These are phyloP conservation scores for Python bivittatus DNA, from an alignment of 2,113 vertebrate species.

Conservation along the genomic window DNA sequence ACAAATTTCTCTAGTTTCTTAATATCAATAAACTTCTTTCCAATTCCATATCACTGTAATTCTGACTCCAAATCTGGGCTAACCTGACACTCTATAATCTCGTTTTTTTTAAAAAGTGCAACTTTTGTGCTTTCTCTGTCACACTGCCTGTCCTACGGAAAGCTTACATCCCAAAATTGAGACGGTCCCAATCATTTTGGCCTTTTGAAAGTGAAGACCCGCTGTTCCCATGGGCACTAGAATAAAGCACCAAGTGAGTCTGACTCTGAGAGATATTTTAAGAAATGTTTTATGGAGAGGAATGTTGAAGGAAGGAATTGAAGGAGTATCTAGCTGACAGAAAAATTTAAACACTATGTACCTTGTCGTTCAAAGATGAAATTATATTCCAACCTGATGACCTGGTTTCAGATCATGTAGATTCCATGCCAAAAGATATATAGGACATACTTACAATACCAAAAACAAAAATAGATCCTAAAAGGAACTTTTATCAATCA, in stretches of 20 bases:
- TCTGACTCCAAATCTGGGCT: neutral
- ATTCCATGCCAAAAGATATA: neutral
- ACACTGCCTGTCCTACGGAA: neutral
- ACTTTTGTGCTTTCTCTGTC: neutral
- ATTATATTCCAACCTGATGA: neutral
- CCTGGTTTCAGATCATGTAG: neutral
- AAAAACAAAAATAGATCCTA: neutral
- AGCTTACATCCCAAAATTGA: neutral
- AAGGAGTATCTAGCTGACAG: neutral
- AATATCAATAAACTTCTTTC: neutral
- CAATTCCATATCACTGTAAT: neutral
- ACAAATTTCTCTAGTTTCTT: neutral
- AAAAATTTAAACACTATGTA: neutral
- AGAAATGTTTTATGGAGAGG: neutral
- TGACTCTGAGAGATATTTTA: neutral
- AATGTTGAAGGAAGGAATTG: neutral
- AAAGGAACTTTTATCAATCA: neutral
- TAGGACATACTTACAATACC: neutral
- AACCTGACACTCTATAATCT: neutral
- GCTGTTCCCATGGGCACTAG: neutral
- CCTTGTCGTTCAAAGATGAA: neutral
- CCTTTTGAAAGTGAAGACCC: neutral
- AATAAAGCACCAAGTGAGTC: neutral
- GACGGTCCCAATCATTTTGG: neutral
- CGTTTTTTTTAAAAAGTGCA: neutral